Conservation (phyloP, 1,140 invertebrate species). For the Drosophila ohnishii region DNA sequence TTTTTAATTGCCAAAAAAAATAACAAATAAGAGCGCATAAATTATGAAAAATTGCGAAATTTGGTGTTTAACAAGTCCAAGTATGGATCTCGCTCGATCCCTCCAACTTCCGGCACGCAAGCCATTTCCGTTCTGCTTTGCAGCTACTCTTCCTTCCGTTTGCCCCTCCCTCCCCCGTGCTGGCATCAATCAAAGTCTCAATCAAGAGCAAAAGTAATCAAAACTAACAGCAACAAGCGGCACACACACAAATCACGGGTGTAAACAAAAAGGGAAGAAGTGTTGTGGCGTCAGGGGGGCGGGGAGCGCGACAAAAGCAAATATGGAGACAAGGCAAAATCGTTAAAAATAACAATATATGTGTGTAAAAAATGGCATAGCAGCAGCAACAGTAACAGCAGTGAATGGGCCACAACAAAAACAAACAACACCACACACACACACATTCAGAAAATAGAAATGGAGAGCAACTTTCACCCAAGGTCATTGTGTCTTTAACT, state of each 20-base stretch:
- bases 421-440: constrained; percentile 38
- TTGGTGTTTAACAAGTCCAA: constrained; percentile 26
- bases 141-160: constrained; percentile 15
- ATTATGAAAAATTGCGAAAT: constrained; percentile 59
- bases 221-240: constrained; percentile 48
- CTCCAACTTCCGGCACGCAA: constrained; percentile 68
- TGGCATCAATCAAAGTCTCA: constrained; percentile 58
- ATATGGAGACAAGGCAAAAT: constrained; percentile 55
- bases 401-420: constrained; percentile 37
- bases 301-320: constrained; percentile 27
- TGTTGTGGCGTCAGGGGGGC: background rate
- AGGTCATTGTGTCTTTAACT: constrained; percentile 82
- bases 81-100: constrained; percentile 6
- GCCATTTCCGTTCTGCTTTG: constrained; percentile 70
- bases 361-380: constrained; percentile 48
- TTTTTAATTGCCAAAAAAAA: constrained; percentile 51
- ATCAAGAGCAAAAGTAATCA: constrained; percentile 78
- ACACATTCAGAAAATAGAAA: constrained; percentile 73
- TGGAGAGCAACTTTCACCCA: constrained; percentile 82
- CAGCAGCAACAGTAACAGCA: constrained; percentile 29
- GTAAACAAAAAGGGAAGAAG: constrained; percentile 54
- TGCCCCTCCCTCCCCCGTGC: background rate
- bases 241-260: constrained; percentile 36
- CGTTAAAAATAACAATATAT: constrained; percentile 70
- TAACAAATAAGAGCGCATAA: constrained; percentile 43